phyloP scores from a whole-genome alignment of 1,140 invertebrate genomes.

The Drosophila ananassae region DNA sequence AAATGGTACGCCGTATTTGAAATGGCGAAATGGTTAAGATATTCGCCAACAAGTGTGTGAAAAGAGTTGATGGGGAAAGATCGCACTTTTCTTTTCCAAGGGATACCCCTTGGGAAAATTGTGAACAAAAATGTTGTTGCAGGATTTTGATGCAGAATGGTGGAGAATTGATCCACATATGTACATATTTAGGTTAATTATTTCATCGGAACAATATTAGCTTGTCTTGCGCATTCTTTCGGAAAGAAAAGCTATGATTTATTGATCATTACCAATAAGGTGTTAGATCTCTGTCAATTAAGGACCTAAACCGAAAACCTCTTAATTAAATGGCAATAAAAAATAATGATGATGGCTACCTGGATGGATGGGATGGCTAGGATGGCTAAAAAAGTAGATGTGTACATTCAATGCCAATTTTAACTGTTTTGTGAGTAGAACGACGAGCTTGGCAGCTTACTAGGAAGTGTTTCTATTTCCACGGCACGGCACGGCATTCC shows the following conservation, averaged over 20 bases:
- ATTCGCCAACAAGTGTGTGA: too few species aligned
- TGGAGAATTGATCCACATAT: too few species aligned
- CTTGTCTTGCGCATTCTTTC: not conserved
- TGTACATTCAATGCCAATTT: constrained; percentile 19
- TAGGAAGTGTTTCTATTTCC: constrained; percentile 30
- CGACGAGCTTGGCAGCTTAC: constrained; percentile 4
- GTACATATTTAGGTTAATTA: too few species aligned
- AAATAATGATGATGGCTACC: constrained; percentile 2
- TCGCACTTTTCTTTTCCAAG: too few species aligned
- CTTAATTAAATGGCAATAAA: constrained; percentile 3
- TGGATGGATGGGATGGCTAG: not conserved
- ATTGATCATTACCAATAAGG: not conserved
- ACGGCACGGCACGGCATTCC: not conserved
- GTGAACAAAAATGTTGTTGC: too few species aligned
- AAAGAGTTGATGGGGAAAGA: too few species aligned
- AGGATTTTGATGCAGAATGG: too few species aligned
- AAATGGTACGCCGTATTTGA: too few species aligned
- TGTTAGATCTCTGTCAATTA: not conserved
- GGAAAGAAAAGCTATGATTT: not conserved
- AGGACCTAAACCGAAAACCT: constrained; percentile 4
- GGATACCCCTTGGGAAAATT: too few species aligned
- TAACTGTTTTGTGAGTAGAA: constrained; percentile 33
- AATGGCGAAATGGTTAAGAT: too few species aligned
- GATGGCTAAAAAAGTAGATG: constrained; percentile 25
- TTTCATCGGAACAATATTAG: too few species aligned